Conservation (phyloP, 2,888 invertebrate genomes). For the Dilophus febrilis region DNA sequence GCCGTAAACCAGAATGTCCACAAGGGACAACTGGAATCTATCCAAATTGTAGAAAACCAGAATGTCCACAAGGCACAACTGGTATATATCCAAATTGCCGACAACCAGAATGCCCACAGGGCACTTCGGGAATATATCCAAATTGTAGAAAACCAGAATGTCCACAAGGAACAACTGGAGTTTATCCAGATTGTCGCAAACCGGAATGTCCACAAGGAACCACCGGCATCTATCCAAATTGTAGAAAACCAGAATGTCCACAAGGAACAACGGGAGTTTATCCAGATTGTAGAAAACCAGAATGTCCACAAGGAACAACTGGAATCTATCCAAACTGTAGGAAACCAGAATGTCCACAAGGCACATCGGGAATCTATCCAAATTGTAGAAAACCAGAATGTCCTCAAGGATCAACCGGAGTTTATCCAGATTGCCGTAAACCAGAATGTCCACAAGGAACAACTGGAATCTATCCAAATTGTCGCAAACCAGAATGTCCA, state of each 20-base stretch:
- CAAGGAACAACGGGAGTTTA: neutral
- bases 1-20: neutral
- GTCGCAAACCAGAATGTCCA: neutral
- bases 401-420: neutral
- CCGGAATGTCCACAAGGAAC: constrained; percentile 2
- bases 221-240: constrained; percentile 1
- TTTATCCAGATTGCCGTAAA: neutral
- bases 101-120: constrained; percentile 1
- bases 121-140: neutral
- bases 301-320: neutral
- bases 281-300: neutral
- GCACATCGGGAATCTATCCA: neutral
- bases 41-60: constrained; percentile 4
- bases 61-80: constrained; percentile 2
- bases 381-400: neutral
- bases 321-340: neutral
- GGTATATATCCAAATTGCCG: constrained; percentile 2
- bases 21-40: neutral
- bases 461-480: constrained; percentile 2
- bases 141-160: constrained; percentile 1
- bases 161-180: neutral
- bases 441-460: neutral
- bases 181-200: neutral
- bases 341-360: neutral
- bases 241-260: neutral